phyloP scores from a whole-genome alignment of 35 echinoderm and acorn worm species.

The Apostichopus parvimensis region DNA sequence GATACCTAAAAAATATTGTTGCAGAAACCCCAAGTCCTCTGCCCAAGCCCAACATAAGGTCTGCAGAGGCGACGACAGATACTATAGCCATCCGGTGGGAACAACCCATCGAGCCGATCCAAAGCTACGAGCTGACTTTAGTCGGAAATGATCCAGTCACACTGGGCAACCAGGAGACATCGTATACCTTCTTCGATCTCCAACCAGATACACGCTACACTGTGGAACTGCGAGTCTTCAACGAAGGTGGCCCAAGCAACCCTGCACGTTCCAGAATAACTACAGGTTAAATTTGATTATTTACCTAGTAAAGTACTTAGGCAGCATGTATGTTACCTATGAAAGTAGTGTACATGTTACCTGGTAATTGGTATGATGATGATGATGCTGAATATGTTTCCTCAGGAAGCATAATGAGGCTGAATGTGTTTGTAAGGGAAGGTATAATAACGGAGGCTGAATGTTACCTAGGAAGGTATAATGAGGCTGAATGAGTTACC shows the following conservation, averaged over 20 bases:
- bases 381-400: no score
- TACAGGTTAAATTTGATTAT: not conserved
- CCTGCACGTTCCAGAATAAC: slow-evolving; percentile 38
- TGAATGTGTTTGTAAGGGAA: no score
- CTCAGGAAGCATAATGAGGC: no score
- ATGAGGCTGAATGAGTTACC: not conserved
- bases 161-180: slow-evolving; percentile 14
- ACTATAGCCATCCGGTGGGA: slow-evolving; percentile 1
- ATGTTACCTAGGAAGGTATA: not conserved
- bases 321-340: no score
- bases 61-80: slow-evolving; percentile 21
- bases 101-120: not conserved
- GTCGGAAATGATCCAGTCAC: slow-evolving; percentile 27
- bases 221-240: slow-evolving; percentile 28
- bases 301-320: no score
- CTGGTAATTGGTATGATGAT: no score
- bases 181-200: slow-evolving; percentile 26
- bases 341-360: no score
- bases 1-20: not conserved
- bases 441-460: not conserved
- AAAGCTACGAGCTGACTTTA: slow-evolving; percentile 22
- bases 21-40: not conserved
- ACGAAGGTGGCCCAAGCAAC: slow-evolving; percentile 26
- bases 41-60: slow-evolving; percentile 7
- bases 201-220: slow-evolving; percentile 38